Evolutionary conservation across 2,888 invertebrate species (phyloP).

Genomic region (Hermaeophaga mercurialis): DNA sequence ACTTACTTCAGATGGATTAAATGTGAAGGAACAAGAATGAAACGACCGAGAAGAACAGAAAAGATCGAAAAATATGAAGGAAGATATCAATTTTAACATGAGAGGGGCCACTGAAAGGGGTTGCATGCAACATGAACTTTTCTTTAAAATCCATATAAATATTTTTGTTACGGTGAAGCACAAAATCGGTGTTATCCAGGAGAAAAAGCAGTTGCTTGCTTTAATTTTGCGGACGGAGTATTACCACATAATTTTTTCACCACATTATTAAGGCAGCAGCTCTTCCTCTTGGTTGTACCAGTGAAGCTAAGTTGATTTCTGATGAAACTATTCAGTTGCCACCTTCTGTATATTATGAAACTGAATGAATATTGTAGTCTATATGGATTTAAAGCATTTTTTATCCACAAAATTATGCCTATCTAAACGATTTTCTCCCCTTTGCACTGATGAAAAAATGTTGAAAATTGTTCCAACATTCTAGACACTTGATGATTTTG

Average conservation of each 20-base stretch:
- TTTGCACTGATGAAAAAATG: conserved; percentile 42
- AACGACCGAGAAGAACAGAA: conserved; percentile 30
- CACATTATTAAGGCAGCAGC: conserved; percentile 42
- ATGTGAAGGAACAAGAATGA: conserved; percentile 38
- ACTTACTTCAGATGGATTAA: conserved; percentile 40
- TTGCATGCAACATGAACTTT: conserved; percentile 37
- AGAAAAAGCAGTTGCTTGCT: conserved; percentile 43
- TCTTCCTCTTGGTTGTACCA: conserved; percentile 57
- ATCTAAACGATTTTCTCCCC: conserved; percentile 34
- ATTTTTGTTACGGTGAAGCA: conserved; percentile 38
- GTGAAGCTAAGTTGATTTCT: conserved; percentile 56
- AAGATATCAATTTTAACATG: conserved; percentile 34
- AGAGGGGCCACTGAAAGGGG: conserved; percentile 27
- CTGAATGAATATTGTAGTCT: conserved; percentile 53
- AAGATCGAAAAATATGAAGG: conserved; percentile 37
- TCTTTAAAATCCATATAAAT: conserved; percentile 46
- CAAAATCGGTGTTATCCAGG: conserved; percentile 39
- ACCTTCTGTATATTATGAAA: conserved; percentile 54
- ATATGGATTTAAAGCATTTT: conserved; percentile 55
- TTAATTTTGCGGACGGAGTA: conserved; percentile 45
- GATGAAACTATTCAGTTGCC: conserved; percentile 58
- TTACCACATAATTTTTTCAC: conserved; percentile 41
- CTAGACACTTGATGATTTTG: conserved; percentile 50
- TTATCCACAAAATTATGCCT: conserved; percentile 41
- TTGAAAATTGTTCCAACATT: conserved; percentile 47